Conservation (phyloP, 2,888 invertebrate species). For the Acleris laterana region DNA sequence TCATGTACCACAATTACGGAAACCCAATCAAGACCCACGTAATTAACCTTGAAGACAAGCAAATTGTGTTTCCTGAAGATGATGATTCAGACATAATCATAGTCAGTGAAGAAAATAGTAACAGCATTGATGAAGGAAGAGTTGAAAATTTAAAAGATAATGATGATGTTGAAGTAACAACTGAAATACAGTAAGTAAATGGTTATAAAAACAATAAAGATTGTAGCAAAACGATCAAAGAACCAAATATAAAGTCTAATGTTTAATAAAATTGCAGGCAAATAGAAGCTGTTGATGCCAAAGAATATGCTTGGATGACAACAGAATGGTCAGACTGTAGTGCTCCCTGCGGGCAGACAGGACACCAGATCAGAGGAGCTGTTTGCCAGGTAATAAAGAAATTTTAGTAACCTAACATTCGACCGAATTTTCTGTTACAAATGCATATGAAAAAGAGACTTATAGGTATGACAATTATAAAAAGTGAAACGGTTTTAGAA, state of each 20-base stretch:
- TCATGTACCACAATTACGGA: slow-evolving; percentile 74
- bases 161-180: slow-evolving; percentile 49
- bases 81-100: slow-evolving; percentile 78
- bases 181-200: slow-evolving; percentile 19
- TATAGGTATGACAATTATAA: no score
- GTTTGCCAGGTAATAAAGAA: slow-evolving; percentile 86
- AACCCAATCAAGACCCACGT: slow-evolving; percentile 61
- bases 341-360: slow-evolving; percentile 91
- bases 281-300: slow-evolving; percentile 62
- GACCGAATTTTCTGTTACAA: no score
- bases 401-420: neutral
- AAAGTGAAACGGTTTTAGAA: no score
- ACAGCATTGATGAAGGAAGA: slow-evolving; percentile 57
- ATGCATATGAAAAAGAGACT: no score
- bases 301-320: slow-evolving; percentile 90
- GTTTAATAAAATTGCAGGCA: slow-evolving; percentile 53
- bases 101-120: slow-evolving; percentile 71
- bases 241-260: slow-evolving; percentile 3
- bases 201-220: neutral
- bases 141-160: slow-evolving; percentile 54
- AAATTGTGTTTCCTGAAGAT: slow-evolving; percentile 72
- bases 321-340: slow-evolving; percentile 95
- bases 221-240: neutral
- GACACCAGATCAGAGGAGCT: slow-evolving; percentile 88
- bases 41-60: slow-evolving; percentile 70